phyloP scores from a whole-genome alignment of 2,797 vertebrate genomes.

The Xenops minutus region DNA sequence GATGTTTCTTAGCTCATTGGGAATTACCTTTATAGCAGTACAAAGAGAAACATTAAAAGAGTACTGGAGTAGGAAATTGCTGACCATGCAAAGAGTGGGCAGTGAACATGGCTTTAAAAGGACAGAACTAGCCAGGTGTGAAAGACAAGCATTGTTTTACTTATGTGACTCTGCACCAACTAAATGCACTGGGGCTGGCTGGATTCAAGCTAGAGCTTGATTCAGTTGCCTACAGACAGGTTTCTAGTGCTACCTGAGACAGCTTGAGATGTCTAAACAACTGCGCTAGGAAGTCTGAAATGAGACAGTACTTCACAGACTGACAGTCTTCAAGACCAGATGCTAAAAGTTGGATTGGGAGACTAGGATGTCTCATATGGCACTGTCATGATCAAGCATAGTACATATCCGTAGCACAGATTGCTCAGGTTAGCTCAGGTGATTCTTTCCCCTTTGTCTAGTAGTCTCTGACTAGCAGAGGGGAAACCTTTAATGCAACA shows the following conservation, averaged over 20 bases:
- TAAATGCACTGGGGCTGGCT: neutral
- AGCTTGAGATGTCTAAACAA: neutral
- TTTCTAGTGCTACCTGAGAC: neutral
- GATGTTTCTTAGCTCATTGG: neutral
- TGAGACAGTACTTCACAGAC: neutral
- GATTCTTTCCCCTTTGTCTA: neutral
- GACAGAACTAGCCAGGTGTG: neutral
- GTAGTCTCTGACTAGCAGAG: neutral
- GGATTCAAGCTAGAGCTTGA: neutral
- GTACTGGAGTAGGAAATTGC: neutral
- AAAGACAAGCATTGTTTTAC: slow-evolving; percentile 7
- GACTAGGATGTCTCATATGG: neutral
- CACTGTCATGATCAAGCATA: neutral
- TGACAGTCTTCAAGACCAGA: neutral
- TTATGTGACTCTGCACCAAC: neutral
- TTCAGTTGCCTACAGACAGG: neutral
- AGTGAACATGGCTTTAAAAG: neutral
- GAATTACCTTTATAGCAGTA: neutral
- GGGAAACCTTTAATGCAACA: neutral
- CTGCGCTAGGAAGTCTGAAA: neutral
- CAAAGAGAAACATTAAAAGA: neutral
- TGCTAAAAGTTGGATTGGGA: neutral
- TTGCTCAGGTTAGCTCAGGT: neutral
- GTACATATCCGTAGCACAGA: neutral
- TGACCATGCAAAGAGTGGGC: neutral